These are phyloP conservation scores for Drosophila diplacantha DNA, from an alignment of 2,888 invertebrate genomes.

Conservation along the genomic window DNA sequence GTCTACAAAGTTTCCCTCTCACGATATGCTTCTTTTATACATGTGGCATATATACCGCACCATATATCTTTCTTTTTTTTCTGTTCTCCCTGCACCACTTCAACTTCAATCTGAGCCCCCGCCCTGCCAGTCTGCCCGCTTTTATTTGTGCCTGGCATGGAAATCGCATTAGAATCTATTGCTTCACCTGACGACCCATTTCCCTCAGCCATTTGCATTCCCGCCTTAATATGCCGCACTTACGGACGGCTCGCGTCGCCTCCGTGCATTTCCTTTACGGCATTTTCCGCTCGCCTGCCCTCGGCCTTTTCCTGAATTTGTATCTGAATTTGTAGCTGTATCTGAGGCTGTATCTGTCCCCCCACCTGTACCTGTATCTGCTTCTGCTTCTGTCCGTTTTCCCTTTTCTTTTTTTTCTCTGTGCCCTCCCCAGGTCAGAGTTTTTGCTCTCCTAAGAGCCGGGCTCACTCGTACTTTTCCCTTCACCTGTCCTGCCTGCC, in stretches of 20 bases:
- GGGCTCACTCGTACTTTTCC: slow-evolving; percentile 7
- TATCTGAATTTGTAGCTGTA: slow-evolving; percentile 8
- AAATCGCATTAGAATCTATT: slow-evolving; percentile 48
- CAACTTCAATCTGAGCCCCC: slow-evolving; percentile 7
- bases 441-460: slow-evolving; percentile 15
- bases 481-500: slow-evolving; percentile 40
- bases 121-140: slow-evolving; percentile 4
- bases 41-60: background rate
- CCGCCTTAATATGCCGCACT: slow-evolving; percentile 26
- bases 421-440: slow-evolving; percentile 7
- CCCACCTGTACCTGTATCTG: slow-evolving; percentile 1
- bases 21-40: background rate
- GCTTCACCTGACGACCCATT: slow-evolving; percentile 35
- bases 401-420: background rate
- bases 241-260: background rate
- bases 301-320: slow-evolving; percentile 22
- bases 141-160: slow-evolving; percentile 37
- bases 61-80: background rate
- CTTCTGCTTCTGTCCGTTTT: slow-evolving; percentile 17
- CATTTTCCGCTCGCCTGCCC: slow-evolving; percentile 49
- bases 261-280: slow-evolving; percentile 55
- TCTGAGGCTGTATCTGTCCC: slow-evolving; percentile 6
- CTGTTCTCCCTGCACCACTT: background rate
- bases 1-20: background rate
- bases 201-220: slow-evolving; percentile 31